Evolutionary conservation across 2,888 invertebrate species (phyloP).

Genomic region (Biston betularia): DNA sequence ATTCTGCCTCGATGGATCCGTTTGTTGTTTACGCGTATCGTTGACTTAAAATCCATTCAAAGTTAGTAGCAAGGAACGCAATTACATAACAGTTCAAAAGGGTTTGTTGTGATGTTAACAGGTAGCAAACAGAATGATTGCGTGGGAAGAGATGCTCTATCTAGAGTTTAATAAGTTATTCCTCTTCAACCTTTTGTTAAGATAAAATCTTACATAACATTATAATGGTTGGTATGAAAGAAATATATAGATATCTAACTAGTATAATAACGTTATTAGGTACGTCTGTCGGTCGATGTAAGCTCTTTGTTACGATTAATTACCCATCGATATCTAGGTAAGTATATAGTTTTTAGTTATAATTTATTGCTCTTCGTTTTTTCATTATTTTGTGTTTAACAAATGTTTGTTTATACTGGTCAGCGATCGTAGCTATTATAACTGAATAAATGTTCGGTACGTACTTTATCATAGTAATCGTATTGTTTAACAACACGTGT

Average conservation of each 20-base stretch:
- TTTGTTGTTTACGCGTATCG: slow-evolving; percentile 52
- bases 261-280: slow-evolving; percentile 17
- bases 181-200: slow-evolving; percentile 8
- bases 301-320: slow-evolving; percentile 29
- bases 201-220: slow-evolving; percentile 15
- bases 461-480: no score
- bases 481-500: neutral
- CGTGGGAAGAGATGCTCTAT: slow-evolving; percentile 21
- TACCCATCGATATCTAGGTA: slow-evolving; percentile 22
- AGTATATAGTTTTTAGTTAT: slow-evolving; percentile 14
- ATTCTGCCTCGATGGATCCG: slow-evolving; percentile 47
- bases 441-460: neutral
- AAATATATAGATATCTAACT: neutral
- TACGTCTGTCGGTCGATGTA: slow-evolving; percentile 17
- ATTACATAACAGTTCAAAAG: slow-evolving; percentile 67
- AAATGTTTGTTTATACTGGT: neutral
- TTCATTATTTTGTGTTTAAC: neutral
- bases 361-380: neutral
- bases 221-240: neutral
- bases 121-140: slow-evolving; percentile 27
- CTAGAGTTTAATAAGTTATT: slow-evolving; percentile 20
- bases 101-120: slow-evolving; percentile 55
- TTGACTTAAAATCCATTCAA: slow-evolving; percentile 61
- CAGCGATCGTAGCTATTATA: no score
- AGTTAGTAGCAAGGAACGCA: slow-evolving; percentile 60